A percentile compares a stretch with the other conserved stretches of the same genome.
Conservation (phyloP, 2,113 vertebrate species). For the Columbina picui region DNA sequence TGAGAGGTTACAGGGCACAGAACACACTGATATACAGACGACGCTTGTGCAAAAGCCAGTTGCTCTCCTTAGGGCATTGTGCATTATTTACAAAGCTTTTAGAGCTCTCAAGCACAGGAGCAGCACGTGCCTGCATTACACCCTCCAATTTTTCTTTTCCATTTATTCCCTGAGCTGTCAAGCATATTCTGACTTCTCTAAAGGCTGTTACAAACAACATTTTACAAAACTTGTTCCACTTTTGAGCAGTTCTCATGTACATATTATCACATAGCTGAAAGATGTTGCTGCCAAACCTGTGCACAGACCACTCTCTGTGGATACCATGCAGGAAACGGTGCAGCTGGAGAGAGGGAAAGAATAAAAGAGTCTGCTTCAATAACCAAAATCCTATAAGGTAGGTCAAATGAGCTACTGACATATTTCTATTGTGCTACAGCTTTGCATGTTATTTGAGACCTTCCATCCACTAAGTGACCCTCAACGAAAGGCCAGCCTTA, state of each 20-base stretch:
- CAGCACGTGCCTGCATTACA: rapidly evolving
- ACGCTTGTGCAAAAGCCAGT: background rate
- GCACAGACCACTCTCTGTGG: background rate
- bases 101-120: background rate
- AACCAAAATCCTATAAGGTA: background rate
- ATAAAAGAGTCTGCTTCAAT: background rate
- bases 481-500: background rate
- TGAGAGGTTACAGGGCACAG: background rate
- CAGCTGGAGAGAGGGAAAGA: background rate
- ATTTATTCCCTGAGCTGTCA: background rate
- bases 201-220: background rate
- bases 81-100: background rate
- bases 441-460: background rate
- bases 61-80: background rate
- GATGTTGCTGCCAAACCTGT: background rate
- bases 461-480: background rate
- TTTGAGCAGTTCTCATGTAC: background rate
- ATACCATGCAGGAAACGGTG: background rate
- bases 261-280: background rate
- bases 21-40: background rate
- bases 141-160: background rate
- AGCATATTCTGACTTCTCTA: background rate
- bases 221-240: background rate
- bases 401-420: background rate
- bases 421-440: background rate